phyloP scores from a whole-genome alignment of 2,888 invertebrate genomes.

The Stomorhina lunata region DNA sequence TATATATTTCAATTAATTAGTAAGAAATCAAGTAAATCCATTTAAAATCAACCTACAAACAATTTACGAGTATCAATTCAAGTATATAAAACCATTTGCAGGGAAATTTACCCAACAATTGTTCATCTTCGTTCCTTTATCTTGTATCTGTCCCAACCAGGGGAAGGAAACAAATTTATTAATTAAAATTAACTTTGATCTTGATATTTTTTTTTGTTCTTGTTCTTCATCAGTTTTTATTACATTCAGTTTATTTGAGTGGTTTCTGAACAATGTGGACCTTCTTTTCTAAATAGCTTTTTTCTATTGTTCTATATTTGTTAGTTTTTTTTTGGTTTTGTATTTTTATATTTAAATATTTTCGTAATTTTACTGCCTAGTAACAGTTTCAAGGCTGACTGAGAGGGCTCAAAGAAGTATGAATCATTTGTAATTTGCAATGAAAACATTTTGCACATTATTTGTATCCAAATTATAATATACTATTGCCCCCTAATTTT shows the following conservation, averaged over 20 bases:
- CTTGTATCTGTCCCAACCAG: neutral
- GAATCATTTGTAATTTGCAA: neutral
- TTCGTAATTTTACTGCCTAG: slow-evolving; percentile 36
- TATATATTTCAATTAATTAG: neutral
- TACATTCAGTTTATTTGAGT: too few relatives aligned
- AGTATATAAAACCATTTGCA: neutral
- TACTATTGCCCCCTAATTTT: too few relatives aligned
- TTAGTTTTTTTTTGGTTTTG: neutral
- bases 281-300: too few relatives aligned
- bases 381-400: slow-evolving; percentile 17
- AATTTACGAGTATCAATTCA: neutral
- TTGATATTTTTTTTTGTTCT: slow-evolving; percentile 1
- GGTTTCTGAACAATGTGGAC: slow-evolving; percentile 30
- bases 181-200: slow-evolving; percentile 46
- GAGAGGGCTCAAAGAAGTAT: neutral
- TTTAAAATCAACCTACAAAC: neutral
- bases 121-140: slow-evolving; percentile 5
- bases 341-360: neutral
- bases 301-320: too few relatives aligned
- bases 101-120: slow-evolving; percentile 11
- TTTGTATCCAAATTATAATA: neutral
- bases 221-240: neutral
- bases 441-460: neutral
- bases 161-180: slow-evolving; percentile 14
- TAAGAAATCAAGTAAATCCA: neutral